Evolutionary conservation across 2,113 vertebrate species (phyloP).

Genomic region (Saguinus midas): DNA sequence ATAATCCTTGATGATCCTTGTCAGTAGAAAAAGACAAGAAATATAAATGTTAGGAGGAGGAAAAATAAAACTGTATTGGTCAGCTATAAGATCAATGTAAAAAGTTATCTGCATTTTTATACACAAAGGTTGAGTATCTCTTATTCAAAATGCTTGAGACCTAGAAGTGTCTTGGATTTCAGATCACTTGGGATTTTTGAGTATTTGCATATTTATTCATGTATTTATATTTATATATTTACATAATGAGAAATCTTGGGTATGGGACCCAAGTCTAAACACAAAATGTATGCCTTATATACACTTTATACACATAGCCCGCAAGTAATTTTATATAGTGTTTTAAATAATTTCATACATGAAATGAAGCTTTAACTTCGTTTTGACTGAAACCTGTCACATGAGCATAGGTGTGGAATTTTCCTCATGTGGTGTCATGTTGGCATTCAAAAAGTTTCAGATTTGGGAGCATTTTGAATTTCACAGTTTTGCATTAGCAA

Average conservation of each 20-base stretch:
- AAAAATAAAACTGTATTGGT: background rate
- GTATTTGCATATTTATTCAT: background rate
- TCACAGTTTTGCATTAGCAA: background rate
- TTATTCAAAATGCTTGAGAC: background rate
- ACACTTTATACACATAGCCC: background rate
- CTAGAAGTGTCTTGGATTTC: background rate
- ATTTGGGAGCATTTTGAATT: background rate
- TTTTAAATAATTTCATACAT: background rate
- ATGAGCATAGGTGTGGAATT: background rate
- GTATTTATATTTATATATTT: too few species aligned
- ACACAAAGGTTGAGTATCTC: background rate
- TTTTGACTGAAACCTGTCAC: background rate
- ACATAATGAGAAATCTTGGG: background rate
- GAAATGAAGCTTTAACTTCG: background rate
- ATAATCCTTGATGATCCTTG: background rate
- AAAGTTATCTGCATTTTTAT: background rate
- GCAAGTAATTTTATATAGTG: background rate
- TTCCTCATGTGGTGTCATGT: background rate
- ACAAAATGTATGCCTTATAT: background rate
- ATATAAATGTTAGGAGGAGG: background rate
- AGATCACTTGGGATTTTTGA: background rate
- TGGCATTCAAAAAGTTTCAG: background rate
- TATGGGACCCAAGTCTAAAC: background rate
- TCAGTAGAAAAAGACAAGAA: background rate
- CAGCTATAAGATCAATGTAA: background rate